Percentiles rank a stretch among this genome's conserved stretches.
phyloP scores from a whole-genome alignment of 2,888 invertebrate genomes.

The Crepidodera aurea region DNA sequence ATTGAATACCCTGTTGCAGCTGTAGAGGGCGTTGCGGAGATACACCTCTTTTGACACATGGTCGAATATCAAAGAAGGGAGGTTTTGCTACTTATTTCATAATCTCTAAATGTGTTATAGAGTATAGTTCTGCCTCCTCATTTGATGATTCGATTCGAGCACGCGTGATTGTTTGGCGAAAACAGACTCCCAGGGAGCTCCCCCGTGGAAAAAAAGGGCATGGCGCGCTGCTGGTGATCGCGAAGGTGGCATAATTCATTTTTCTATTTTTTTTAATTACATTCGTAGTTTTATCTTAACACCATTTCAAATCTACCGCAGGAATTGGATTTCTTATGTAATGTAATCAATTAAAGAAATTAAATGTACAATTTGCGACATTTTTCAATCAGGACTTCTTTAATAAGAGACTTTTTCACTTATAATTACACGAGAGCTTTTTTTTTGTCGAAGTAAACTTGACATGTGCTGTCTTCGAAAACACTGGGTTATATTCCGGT shows the following conservation, averaged over 20 bases:
- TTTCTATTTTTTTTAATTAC: too few species aligned
- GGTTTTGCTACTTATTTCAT: conserved; percentile 44
- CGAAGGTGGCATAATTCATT: conserved; percentile 23
- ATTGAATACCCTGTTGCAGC: conserved; percentile 44
- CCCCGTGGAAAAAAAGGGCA: conserved; percentile 10
- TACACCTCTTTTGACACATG: conserved; percentile 49
- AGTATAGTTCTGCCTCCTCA: conserved; percentile 46
- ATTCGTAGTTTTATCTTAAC: too few species aligned
- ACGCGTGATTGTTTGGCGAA: conserved; percentile 51
- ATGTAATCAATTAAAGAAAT: too few species aligned
- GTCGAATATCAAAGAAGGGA: conserved; percentile 42
- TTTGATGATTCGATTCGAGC: conserved; percentile 41
- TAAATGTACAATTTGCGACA: too few species aligned
- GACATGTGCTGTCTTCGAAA: too few species aligned
- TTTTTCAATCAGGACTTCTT: too few species aligned
- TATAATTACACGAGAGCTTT: too few species aligned
- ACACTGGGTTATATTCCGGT: too few species aligned
- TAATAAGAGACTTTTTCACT: too few species aligned
- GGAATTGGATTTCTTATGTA: too few species aligned
- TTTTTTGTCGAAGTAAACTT: too few species aligned
- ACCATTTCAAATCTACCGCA: too few species aligned
- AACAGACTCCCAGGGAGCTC: conserved; percentile 45
- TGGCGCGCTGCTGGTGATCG: conserved; percentile 19
- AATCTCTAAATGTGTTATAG: conserved; percentile 48
- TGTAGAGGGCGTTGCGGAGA: conserved; percentile 48